Evolutionary conservation across 1,140 invertebrate genomes (phyloP), one percentile per base, ranked within the genome.

Genomic region (Oncopodura yosiiana): DNA sequence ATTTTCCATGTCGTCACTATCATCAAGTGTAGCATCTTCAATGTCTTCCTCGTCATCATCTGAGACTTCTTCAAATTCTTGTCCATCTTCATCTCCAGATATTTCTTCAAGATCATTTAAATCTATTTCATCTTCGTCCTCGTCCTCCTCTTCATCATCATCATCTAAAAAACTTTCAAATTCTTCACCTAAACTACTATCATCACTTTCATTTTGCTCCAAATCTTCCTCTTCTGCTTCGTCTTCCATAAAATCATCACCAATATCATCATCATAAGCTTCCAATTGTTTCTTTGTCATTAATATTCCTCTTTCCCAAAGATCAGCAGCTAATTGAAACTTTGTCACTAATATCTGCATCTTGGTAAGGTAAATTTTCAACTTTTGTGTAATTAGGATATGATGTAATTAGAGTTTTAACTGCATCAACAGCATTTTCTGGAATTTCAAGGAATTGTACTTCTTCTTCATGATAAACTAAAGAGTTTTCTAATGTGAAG

Each of bases 401-500:
- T 1, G 69, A 65, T 29, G 71, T 71, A 41, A 92, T 79, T 11
- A 95, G 72, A 37, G 73, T 74, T 66, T 85, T 78, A 16, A 94
- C 73, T 11, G 77, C 81, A 9, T 77, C 77, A 1, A 81, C 79
- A 57, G 81, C 70, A 3, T 78, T 71, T 24, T 74, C 68, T 27
- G 79, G 73, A 42, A 93, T 77, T 66, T 87, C 85, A 55, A 94
- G 69, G 70, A 73, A 91, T 57, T 86, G 82, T 23, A 79, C 69
- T 41, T 91, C 87, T 68, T 79, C 79, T 29, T 81, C 87, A 68
- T 87, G 87, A 67, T 90, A 92, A 57, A 84, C 78, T 58, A 83
- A 74, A 0, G 83, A 81, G 73, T 95, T 95, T 66, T 91, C 86
- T 44, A 78, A 71, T 52, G 79, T 82, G 69, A 87, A 87, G 69